Conservation (phyloP, 1,140 invertebrate genomes). For the Glossosoma conforme region DNA sequence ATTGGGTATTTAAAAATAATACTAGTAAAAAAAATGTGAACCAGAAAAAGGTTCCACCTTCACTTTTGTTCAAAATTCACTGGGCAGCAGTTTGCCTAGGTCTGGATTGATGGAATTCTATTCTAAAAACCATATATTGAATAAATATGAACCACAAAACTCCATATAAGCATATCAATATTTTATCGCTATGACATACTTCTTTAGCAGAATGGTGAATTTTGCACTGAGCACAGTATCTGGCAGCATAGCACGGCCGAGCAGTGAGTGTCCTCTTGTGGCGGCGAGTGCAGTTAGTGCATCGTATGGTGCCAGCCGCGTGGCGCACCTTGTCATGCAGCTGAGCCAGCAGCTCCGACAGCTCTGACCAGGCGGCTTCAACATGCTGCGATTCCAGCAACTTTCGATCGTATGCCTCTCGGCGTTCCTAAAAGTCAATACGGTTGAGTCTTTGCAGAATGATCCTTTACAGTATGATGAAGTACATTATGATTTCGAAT, state of each 20-base stretch:
- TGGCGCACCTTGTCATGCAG: slow-evolving; percentile 91
- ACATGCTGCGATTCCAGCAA: slow-evolving; percentile 71
- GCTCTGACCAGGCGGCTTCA: slow-evolving; percentile 78
- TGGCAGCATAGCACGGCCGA: slow-evolving; percentile 81
- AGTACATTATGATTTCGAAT: too few relatives aligned
- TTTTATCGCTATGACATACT: slow-evolving; percentile 46
- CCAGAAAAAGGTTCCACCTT: too few relatives aligned
- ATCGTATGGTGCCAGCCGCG: slow-evolving; percentile 83
- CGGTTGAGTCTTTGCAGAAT: too few relatives aligned
- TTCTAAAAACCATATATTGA: too few relatives aligned
- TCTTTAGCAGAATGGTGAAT: slow-evolving; percentile 88
- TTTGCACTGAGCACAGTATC: slow-evolving; percentile 85
- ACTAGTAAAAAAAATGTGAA: too few relatives aligned
- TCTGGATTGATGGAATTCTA: too few relatives aligned
- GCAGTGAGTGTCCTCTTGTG: slow-evolving; percentile 81
- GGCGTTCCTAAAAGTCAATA: slow-evolving; percentile 60
- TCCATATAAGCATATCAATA: slow-evolving; percentile 6
- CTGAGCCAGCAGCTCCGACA: slow-evolving; percentile 76
- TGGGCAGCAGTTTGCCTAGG: too few relatives aligned
- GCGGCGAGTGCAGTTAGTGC: slow-evolving; percentile 84
- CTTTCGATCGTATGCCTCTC: slow-evolving; percentile 67
- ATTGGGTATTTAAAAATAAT: too few relatives aligned
- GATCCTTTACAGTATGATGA: too few relatives aligned
- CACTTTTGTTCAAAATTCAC: too few relatives aligned
- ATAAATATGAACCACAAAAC: neutral